These are phyloP conservation scores for Trachelipus rathkii DNA, from an alignment of 1,140 invertebrate species.

Conservation along the genomic window DNA sequence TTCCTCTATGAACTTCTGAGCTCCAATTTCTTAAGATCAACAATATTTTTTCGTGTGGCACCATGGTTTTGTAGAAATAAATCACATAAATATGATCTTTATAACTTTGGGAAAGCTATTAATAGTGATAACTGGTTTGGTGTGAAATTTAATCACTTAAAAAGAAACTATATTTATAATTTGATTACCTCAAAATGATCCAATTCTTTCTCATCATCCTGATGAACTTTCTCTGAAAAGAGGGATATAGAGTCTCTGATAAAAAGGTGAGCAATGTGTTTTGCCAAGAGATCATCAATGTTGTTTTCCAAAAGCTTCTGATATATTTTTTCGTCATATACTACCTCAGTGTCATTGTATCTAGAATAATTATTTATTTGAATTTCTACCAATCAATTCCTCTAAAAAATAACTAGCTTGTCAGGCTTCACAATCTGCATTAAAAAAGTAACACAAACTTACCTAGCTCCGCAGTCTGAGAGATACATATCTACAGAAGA, in stretches of 20 bases:
- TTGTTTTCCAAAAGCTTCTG: constrained; percentile 74
- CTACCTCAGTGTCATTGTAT: constrained; percentile 87
- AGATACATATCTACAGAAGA: constrained; percentile 97
- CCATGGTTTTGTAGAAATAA: too few species aligned
- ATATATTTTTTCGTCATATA: constrained; percentile 80
- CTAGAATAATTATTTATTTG: constrained; percentile 18
- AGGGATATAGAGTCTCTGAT: constrained; percentile 94
- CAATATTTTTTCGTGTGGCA: too few species aligned
- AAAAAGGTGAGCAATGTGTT: constrained; percentile 97
- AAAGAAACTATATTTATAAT: too few species aligned
- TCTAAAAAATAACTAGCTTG: background rate
- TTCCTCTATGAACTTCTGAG: too few species aligned
- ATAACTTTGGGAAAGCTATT: too few species aligned
- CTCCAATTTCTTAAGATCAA: too few species aligned
- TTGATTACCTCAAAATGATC: constrained; percentile 92
- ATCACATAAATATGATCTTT: too few species aligned
- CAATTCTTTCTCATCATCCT: constrained; percentile 87
- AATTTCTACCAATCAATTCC: background rate
- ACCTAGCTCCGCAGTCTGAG: constrained; percentile 65
- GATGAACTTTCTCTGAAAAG: constrained; percentile 92
- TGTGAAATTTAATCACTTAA: background rate
- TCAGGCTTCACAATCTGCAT: background rate
- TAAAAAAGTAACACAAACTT: constrained; percentile 8
- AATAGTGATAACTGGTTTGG: too few species aligned
- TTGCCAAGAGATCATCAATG: constrained; percentile 83